A percentile compares a stretch with the other conserved stretches of the same genome.
These are phyloP conservation scores for Misgurnus anguillicaudatus DNA, from an alignment of 2,113 vertebrate species.

Conservation along the genomic window DNA sequence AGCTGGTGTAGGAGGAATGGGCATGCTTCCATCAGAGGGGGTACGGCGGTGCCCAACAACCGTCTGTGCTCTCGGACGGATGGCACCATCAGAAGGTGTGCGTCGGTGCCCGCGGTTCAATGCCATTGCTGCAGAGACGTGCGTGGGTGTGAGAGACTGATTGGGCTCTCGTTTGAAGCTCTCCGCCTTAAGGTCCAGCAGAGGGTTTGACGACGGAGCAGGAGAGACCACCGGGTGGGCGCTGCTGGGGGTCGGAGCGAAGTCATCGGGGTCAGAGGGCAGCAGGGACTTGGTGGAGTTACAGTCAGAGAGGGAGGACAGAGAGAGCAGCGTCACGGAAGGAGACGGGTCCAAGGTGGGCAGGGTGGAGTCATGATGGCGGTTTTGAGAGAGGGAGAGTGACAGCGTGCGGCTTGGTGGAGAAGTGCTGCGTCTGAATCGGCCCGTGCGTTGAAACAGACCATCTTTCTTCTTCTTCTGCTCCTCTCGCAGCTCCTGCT, in stretches of 20 bases:
- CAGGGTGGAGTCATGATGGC: conserved; percentile 64
- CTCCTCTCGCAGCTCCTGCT: conserved; percentile 79
- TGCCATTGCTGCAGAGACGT: conserved; percentile 77
- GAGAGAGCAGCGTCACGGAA: conserved; percentile 84
- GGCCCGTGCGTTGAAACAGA: conserved; percentile 82
- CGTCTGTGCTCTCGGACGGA: conserved; percentile 76
- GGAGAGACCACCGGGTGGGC: conserved; percentile 52
- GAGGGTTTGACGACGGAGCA: conserved; percentile 73
- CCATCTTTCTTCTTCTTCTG: conserved; percentile 83
- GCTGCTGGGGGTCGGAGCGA: conserved; percentile 58
- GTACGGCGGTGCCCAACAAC: conserved; percentile 72
- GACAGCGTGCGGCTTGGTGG: conserved; percentile 73
- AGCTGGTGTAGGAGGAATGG: conserved; percentile 66
- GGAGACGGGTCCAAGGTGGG: conserved; percentile 75
- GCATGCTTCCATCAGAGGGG: conserved; percentile 77
- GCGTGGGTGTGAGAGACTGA: conserved; percentile 89
- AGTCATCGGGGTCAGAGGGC: conserved; percentile 84
- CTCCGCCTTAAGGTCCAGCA: conserved; percentile 85
- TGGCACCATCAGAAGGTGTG: conserved; percentile 84
- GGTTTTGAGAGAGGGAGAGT: conserved; percentile 67
- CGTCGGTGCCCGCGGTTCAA: conserved; percentile 80
- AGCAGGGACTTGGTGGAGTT: conserved; percentile 90
- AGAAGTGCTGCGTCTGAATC: conserved; percentile 78
- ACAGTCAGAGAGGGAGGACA: conserved; percentile 89
- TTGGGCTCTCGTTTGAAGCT: conserved; percentile 90